These are phyloP conservation scores for Drosophila sp. DNA, from an alignment of 1,140 invertebrate species.

Conservation along the genomic window DNA sequence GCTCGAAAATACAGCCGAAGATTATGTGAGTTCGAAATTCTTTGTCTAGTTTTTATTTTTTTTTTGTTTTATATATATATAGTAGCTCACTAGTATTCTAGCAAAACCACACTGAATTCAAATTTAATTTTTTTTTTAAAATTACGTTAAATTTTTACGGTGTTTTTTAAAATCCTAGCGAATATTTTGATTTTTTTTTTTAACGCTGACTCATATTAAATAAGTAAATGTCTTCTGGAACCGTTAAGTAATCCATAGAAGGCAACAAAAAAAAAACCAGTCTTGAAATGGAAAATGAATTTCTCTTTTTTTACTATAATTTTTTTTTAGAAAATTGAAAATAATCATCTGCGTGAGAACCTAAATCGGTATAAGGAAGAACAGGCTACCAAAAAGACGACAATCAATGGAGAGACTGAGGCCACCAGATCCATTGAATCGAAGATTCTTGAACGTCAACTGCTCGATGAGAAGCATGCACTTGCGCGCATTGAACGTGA, in stretches of 20 bases:
- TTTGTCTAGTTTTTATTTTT: background rate
- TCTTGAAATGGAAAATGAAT: background rate
- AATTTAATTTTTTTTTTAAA: background rate
- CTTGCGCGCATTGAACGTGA: slow-evolving; percentile 83
- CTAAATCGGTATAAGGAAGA: slow-evolving; percentile 84
- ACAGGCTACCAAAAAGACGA: slow-evolving; percentile 10
- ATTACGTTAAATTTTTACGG: background rate
- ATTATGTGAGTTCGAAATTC: slow-evolving; percentile 83
- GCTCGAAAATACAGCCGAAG: slow-evolving; percentile 85
- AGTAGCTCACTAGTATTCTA: slow-evolving; percentile 1
- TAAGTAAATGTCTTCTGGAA: slow-evolving; percentile 3
- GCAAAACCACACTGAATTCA: background rate
- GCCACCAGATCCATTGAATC: slow-evolving; percentile 77
- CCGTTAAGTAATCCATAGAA: background rate
- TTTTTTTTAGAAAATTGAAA: slow-evolving; percentile 84
- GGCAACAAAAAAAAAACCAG: background rate
- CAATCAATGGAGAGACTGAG: slow-evolving; percentile 46
- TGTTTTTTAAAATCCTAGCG: background rate
- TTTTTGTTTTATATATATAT: no score
- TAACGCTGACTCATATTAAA: background rate
- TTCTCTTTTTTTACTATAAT: background rate
- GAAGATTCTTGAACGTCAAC: slow-evolving; percentile 81
- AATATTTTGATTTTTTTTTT: background rate
- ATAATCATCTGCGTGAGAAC: slow-evolving; percentile 84
- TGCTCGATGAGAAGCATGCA: slow-evolving; percentile 83